These are phyloP conservation scores for Capitella teleta DNA, from an alignment of 1,140 invertebrate species.

Conservation along the genomic window DNA sequence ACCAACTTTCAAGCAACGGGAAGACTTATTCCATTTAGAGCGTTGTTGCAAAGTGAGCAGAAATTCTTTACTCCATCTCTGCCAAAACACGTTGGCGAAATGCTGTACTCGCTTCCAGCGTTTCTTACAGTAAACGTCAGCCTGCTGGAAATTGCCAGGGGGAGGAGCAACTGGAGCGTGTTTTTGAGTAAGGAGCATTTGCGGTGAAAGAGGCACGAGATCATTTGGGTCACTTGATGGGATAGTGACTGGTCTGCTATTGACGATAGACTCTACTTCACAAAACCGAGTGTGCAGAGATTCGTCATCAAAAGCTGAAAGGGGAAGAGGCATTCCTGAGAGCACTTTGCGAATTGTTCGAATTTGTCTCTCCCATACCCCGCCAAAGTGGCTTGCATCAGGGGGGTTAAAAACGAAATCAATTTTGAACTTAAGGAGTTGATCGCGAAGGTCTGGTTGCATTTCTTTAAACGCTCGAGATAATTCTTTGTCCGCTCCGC, in stretches of 20 bases:
- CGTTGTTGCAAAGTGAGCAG: constrained; percentile 13
- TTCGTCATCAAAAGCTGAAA: neutral
- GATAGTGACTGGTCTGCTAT: constrained; percentile 11
- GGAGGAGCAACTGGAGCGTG: neutral
- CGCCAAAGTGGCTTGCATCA: constrained; percentile 5
- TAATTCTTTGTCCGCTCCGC: constrained; percentile 10
- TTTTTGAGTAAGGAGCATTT: constrained; percentile 9
- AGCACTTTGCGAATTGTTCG: constrained; percentile 17
- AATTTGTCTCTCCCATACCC: constrained; percentile 22
- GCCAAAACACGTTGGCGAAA: constrained; percentile 18
- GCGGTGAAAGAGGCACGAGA: constrained; percentile 13
- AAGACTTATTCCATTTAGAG: constrained; percentile 12
- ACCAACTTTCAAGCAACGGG: constrained; percentile 1
- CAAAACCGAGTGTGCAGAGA: constrained; percentile 15
- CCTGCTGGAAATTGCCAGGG: constrained; percentile 3
- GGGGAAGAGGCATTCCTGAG: constrained; percentile 12
- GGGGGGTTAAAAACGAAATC: constrained; percentile 8
- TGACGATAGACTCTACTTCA: constrained; percentile 18
- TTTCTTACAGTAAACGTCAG: constrained; percentile 6
- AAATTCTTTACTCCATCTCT: constrained; percentile 15
- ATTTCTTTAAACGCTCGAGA: neutral
- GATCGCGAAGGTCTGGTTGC: neutral
- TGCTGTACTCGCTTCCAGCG: constrained; percentile 17
- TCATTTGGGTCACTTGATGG: constrained; percentile 11
- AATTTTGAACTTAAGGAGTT: constrained; percentile 4